Base-by-base conservation (phyloP, 2,113 vertebrate species). In the Melanostigma gelatinosum region DNA sequence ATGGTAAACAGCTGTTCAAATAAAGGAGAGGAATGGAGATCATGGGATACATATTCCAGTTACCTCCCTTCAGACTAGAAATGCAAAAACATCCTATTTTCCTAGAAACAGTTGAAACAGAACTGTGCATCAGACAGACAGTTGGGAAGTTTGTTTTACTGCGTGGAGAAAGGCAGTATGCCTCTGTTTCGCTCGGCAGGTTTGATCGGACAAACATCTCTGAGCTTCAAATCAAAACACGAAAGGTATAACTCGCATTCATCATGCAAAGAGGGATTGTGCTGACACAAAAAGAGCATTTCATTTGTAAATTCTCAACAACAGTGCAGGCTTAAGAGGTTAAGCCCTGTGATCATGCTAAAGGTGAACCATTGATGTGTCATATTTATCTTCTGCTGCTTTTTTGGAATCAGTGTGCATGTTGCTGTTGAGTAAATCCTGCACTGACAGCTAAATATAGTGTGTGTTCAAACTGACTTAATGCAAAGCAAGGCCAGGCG, bases 171-270 rank as follows among this genome's bases (percentile, higher is more conserved):
- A 5, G 12, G 40, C 57, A 81, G 42, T 34, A 62, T 52, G 46
- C 52, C 62, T 80, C n/a, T 79, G 85, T 73, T 85, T 86, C 29
- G 13, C 32, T 80, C 48, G 54, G 61, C 63, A 71, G 66, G 77
- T 78, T 79, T 61, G 77, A 84, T 84, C 15, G 4, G 71, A 73
- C 64, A 79, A 80, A 84, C 64, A 77, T 82, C 71, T 78, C 71
- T n/a, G 36, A 54, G 54, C 50, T 80, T 93, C 92, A 89, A 84
- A 89, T 93, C 86, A 84, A 89, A 91, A 90, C 94, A 88, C 4
- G 88, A 36, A 36, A 75, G 58, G 20, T 57, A 36, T 71, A 77
- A 32, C 71, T 70, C 1, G 6, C 38, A 73, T 91, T 84, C 87
- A 91, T 86, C 79, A 78, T 20, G 18, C 61, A 63, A 27, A 54